A percentile compares a stretch with the other conserved stretches of the same genome.
These are phyloP conservation scores for Pollenia labialis DNA, from an alignment of 2,888 invertebrate species.

Conservation along the genomic window DNA sequence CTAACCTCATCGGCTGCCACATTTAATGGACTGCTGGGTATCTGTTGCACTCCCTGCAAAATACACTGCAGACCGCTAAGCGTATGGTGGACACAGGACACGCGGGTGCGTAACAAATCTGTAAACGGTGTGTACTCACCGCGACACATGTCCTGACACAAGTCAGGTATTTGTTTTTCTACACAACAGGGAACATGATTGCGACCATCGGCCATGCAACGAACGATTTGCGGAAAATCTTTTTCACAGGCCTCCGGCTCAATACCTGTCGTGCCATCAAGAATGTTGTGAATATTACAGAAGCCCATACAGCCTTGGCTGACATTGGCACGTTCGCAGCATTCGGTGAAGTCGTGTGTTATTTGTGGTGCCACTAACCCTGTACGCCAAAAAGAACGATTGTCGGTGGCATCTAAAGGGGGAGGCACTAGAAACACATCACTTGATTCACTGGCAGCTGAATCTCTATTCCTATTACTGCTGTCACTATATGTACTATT, in stretches of 20 bases:
- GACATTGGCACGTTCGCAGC: constrained; percentile 89
- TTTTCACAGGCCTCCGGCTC: constrained; percentile 92
- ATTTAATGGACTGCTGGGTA: constrained; percentile 90
- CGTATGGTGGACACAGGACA: constrained; percentile 93
- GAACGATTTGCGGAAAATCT: constrained; percentile 92
- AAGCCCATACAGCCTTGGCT: constrained; percentile 90
- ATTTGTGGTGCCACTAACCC: constrained; percentile 81
- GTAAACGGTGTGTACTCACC: constrained; percentile 94
- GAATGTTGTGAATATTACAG: constrained; percentile 91
- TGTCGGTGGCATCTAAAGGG: constrained; percentile 80
- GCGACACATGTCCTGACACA: constrained; percentile 93
- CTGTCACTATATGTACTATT: constrained; percentile 48
- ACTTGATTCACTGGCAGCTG: constrained; percentile 76
- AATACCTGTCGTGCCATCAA: constrained; percentile 90
- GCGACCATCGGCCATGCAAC: constrained; percentile 91
- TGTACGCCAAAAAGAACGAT: constrained; percentile 80
- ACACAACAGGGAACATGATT: constrained; percentile 94
- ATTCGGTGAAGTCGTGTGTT: constrained; percentile 92
- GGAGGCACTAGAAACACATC: constrained; percentile 81
- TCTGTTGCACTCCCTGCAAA: constrained; percentile 88
- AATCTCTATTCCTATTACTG: constrained; percentile 59
- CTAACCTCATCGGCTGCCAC: constrained; percentile 90
- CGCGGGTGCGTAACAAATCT: constrained; percentile 92
- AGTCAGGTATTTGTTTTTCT: constrained; percentile 91
- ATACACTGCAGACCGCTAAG: constrained; percentile 93